phyloP scores from a whole-genome alignment of 2,888 invertebrate species.

The Lithosia quadra region DNA sequence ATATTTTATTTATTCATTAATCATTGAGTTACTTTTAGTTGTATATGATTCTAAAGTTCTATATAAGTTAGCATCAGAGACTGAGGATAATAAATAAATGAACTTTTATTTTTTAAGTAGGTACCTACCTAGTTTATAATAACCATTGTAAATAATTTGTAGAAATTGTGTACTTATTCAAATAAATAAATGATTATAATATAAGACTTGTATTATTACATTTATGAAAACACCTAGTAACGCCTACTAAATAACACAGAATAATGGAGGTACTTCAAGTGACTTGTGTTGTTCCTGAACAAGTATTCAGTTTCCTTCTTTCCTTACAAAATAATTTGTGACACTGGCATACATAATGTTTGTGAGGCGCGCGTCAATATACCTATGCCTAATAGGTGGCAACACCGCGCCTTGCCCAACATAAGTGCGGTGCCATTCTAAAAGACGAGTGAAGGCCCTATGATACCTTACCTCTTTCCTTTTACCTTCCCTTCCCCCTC shows the following conservation, averaged over 20 bases:
- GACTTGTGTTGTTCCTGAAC: too few relatives aligned
- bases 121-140: not conserved
- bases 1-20: not conserved
- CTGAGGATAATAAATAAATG: not conserved
- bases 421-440: too few relatives aligned
- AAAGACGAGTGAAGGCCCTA: too few relatives aligned
- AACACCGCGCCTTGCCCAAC: too few relatives aligned
- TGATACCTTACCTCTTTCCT: too few relatives aligned
- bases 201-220: not conserved
- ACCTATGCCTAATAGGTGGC: too few relatives aligned
- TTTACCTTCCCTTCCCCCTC: too few relatives aligned
- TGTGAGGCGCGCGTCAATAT: too few relatives aligned
- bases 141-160: not conserved
- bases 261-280: too few relatives aligned
- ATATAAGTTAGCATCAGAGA: not conserved
- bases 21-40: not conserved
- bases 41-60: not conserved
- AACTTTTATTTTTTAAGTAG: not conserved
- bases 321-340: too few relatives aligned
- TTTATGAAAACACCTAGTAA: not conserved
- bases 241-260: not conserved
- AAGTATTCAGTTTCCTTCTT: too few relatives aligned
- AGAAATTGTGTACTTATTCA: not conserved
- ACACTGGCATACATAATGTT: too few relatives aligned
- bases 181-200: slow-evolving; percentile 3